Percentiles rank a stretch among this genome's conserved stretches.
Evolutionary conservation across 1,140 invertebrate species (phyloP).

Genomic region (Magallana ariakensis): DNA sequence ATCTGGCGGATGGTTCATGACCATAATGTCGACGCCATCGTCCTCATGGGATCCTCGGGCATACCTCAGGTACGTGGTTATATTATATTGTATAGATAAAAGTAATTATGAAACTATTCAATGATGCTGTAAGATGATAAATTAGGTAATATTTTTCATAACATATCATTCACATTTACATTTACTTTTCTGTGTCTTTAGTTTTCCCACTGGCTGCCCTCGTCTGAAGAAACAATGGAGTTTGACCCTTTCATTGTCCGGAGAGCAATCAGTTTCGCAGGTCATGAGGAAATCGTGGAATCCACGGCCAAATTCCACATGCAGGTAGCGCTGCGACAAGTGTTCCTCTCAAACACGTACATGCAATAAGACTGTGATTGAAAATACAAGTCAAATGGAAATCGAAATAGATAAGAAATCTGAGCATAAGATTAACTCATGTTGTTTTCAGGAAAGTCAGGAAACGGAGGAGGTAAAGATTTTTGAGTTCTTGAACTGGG

Average conservation of each 20-base stretch:
- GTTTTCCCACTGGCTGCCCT: conserved; percentile 24
- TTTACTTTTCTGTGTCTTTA: neutral
- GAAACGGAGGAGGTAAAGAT: conserved; percentile 11
- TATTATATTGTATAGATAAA: neutral
- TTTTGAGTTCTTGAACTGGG: conserved; percentile 7
- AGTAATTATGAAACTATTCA: neutral
- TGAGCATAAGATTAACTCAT: neutral
- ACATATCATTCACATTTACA: no score
- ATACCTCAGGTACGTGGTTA: neutral
- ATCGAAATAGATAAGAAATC: neutral
- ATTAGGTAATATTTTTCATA: neutral
- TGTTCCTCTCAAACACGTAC: neutral
- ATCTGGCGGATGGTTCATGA: conserved; percentile 25
- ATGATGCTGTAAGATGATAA: neutral
- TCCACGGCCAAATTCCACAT: conserved; percentile 10
- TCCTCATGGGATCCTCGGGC: conserved; percentile 10
- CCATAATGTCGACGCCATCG: conserved; percentile 4
- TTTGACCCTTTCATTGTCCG: conserved; percentile 19
- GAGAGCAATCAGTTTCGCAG: conserved; percentile 10
- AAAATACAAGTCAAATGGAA: neutral
- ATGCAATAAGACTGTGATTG: neutral
- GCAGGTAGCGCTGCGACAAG: neutral
- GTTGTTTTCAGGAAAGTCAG: neutral
- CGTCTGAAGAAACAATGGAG: neutral
- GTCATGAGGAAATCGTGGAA: conserved; percentile 4